Base-by-base conservation (phyloP, 2,888 invertebrate species). In the Palloptera scutellata region DNA sequence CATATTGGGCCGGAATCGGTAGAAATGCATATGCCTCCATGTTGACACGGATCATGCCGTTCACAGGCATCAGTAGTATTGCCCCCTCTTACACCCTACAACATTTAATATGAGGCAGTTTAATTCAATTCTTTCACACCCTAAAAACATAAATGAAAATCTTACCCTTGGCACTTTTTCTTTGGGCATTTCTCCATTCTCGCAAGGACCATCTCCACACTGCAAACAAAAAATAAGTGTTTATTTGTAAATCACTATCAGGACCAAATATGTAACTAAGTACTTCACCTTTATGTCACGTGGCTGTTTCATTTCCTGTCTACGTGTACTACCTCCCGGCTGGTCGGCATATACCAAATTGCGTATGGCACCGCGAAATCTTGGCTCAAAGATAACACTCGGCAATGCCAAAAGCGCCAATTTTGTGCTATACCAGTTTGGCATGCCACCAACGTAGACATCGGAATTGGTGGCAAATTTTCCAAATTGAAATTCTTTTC, bases 391-490 rank as follows among this genome's bases (percentile, higher is more conserved):
- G 76, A 96, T 94, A 70, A 95, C 96, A 74, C 94, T 94, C 3
- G 96, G 96, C 72, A 96, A 85, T 1, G 96, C 94, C 70, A 97
- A 86, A 62, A 93, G 87, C 12, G 94, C 92, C 77, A 96, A 86
- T 85, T 95, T 95, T 72, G 93, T 91, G 81, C 93, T 93, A 84
- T 96, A 96, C 92, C 93, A 94, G 70, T 91, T 90, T 72, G 97
- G 97, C 89, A 98, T 92, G 41, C 98, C 98, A n/a, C 98, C 98
- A 73, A 98, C 91, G 86, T 95, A 98, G 69, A 98, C 95, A 85
- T 95, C 95, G 42, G 96, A 95, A 86, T 96, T 96, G 72, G 92
- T 92, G 71, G 89, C 88, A 81, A 94, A 90, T 81, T 93, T 91
- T 42, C 96, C 96, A 85, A 96, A 96, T 77, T 90, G 90, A 82